Evolutionary conservation across 2,113 vertebrate genomes (phyloP).

Genomic region (Chloroceryle aenea): DNA sequence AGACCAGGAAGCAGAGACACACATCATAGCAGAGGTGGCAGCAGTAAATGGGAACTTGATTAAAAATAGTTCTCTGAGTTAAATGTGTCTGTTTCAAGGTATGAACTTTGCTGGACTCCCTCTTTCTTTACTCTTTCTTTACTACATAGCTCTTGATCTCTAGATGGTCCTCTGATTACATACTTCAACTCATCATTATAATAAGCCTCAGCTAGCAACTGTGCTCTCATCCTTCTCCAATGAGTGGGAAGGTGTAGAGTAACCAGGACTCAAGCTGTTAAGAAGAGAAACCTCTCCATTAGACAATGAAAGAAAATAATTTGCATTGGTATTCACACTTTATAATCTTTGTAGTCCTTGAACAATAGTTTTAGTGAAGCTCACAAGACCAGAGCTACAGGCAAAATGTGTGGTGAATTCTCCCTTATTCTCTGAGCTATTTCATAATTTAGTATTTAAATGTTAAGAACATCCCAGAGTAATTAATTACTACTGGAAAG

Average conservation of each 20-base stretch:
- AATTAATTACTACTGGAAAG: constrained; percentile 39
- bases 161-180: neutral
- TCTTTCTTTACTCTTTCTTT: neutral
- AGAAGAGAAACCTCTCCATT: neutral
- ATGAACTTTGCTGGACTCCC: neutral
- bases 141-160: neutral
- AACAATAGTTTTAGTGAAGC: neutral
- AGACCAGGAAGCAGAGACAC: neutral
- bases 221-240: neutral
- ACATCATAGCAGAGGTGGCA: neutral
- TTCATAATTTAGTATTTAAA: neutral
- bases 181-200: neutral
- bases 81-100: neutral
- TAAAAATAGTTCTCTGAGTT: neutral
- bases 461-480: constrained; percentile 23
- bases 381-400: neutral
- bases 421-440: neutral
- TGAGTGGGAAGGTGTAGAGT: neutral
- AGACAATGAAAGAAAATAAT: neutral
- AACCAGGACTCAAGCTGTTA: neutral
- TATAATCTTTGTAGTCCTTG: neutral
- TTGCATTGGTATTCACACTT: neutral
- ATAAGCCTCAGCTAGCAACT: neutral
- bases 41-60: neutral
- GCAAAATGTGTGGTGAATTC: neutral